phyloP scores from a whole-genome alignment of 2,888 invertebrate genomes.

The Rhorus exstirpatorius region DNA sequence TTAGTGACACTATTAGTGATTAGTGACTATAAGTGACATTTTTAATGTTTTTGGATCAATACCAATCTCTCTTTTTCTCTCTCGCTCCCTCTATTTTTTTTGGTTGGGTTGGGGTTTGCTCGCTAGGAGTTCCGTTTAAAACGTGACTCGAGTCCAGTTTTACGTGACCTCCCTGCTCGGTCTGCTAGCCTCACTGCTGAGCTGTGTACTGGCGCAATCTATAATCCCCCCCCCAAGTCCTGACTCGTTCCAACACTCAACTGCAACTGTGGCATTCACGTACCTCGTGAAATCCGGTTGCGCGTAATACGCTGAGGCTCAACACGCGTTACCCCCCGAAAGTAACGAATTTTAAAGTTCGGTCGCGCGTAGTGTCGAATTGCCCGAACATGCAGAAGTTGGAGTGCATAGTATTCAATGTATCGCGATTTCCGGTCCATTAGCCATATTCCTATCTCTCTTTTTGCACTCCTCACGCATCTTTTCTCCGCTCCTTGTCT shows the following conservation, averaged over 20 bases:
- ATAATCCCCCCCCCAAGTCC: neutral
- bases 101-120: neutral
- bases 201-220: slow-evolving; percentile 31
- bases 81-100: slow-evolving; percentile 10
- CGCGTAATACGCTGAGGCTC: slow-evolving; percentile 8
- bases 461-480: neutral
- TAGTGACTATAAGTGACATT: slow-evolving; percentile 25
- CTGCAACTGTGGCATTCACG: slow-evolving; percentile 26
- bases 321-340: slow-evolving; percentile 33
- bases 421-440: slow-evolving; percentile 78
- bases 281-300: slow-evolving; percentile 42
- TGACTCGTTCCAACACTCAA: slow-evolving; percentile 5
- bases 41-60: slow-evolving; percentile 20
- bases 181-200: slow-evolving; percentile 15
- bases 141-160: slow-evolving; percentile 43
- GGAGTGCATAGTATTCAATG: slow-evolving; percentile 32
- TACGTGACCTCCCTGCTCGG: slow-evolving; percentile 38
- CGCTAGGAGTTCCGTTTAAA: slow-evolving; percentile 33
- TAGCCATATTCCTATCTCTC: slow-evolving; percentile 64
- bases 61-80: slow-evolving; percentile 6
- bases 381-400: neutral
- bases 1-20: no score
- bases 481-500: slow-evolving; percentile 4
- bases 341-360: slow-evolving; percentile 48
- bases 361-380: slow-evolving; percentile 41